Evolutionary conservation across 2,888 invertebrate genomes (phyloP).

Genomic region (Pelosia muscerda): DNA sequence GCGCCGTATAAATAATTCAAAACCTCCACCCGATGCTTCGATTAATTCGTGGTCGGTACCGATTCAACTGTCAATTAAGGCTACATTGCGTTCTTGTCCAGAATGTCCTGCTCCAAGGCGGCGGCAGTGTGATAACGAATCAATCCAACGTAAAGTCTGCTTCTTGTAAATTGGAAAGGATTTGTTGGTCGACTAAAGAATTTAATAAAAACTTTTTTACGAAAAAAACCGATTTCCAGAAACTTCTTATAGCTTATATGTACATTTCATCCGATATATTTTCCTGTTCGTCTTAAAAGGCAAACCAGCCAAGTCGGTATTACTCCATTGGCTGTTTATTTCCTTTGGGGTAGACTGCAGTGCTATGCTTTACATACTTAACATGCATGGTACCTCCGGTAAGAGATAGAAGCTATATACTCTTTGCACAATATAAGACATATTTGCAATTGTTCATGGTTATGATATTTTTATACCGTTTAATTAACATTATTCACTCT

Average conservation of each 20-base stretch:
- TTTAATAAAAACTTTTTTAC: not conserved
- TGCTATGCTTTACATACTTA: too few species aligned
- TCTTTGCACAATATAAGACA: too few species aligned
- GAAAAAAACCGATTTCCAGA: not conserved
- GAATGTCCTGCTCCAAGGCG: constrained; percentile 24
- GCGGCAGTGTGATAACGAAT: constrained; percentile 48
- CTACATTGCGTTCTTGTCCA: constrained; percentile 51
- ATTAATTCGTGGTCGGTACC: constrained; percentile 82
- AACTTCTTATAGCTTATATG: not conserved
- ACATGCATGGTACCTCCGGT: too few species aligned
- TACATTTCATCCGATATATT: not conserved
- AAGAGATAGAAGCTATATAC: too few species aligned
- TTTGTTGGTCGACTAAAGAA: not conserved
- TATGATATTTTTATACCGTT: too few species aligned
- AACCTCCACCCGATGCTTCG: constrained; percentile 57
- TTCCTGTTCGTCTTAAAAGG: not conserved
- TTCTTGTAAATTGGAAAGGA: constrained; percentile 6
- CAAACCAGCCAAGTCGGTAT: not conserved
- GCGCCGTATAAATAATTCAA: constrained; percentile 83
- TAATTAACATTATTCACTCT: too few species aligned
- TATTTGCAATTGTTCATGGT: too few species aligned
- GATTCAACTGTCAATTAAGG: constrained; percentile 85
- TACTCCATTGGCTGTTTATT: too few species aligned
- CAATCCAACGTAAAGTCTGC: constrained; percentile 32
- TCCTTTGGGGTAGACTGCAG: too few species aligned